Conservation (phyloP, 2,113 vertebrate species). For the Nerophis ophidion region DNA sequence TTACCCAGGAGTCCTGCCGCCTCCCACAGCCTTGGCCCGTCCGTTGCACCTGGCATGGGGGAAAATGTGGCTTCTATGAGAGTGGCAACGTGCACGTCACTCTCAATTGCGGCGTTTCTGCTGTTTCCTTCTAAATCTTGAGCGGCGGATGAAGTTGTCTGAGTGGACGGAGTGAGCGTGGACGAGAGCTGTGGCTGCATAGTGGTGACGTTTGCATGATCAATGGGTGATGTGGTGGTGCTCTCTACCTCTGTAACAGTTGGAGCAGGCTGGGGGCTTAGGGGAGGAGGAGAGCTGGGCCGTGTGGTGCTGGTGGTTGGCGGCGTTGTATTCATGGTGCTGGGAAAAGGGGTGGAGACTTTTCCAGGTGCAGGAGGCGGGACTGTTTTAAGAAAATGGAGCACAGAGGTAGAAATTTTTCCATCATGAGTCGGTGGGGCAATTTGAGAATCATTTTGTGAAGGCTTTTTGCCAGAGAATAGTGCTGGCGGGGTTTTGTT, state of each 20-base stretch:
- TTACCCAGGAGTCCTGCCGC: slow-evolving; percentile 64
- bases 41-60: slow-evolving; percentile 67
- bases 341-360: slow-evolving; percentile 28
- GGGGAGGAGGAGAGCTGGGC: slow-evolving; percentile 3
- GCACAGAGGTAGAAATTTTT: slow-evolving; percentile 30
- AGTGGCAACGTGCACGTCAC: slow-evolving; percentile 51
- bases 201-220: slow-evolving; percentile 10
- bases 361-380: slow-evolving; percentile 42
- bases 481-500: slow-evolving; percentile 42
- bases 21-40: slow-evolving; percentile 60
- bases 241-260: slow-evolving; percentile 30
- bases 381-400: slow-evolving; percentile 40
- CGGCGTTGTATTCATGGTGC: slow-evolving; percentile 18
- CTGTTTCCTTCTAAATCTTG: slow-evolving; percentile 11
- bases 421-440: slow-evolving; percentile 15
- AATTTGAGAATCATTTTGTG: slow-evolving; percentile 36
- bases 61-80: slow-evolving; percentile 63
- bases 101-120: slow-evolving; percentile 22
- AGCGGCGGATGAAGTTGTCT: slow-evolving; percentile 3
- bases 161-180: neutral
- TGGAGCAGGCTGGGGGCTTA: slow-evolving; percentile 16
- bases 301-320: neutral
- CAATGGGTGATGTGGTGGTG: slow-evolving; percentile 19
- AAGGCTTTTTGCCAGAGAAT: slow-evolving; percentile 36
- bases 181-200: slow-evolving; percentile 6